Evolutionary conservation across 2,113 vertebrate species (phyloP).

Genomic region (Pterocles gutturalis): DNA sequence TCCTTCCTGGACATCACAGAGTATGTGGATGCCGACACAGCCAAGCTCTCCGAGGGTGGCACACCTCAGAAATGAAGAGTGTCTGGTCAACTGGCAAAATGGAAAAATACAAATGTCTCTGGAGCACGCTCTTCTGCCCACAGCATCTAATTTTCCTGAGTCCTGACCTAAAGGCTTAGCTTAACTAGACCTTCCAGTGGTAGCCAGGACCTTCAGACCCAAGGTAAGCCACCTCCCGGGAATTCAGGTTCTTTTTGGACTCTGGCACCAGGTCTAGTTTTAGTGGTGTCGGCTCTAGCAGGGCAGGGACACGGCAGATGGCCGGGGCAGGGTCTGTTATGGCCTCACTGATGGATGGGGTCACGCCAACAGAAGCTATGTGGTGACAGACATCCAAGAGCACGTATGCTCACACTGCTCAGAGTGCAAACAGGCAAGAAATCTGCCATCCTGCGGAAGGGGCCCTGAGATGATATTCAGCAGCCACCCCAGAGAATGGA

Average conservation of each 20-base stretch:
- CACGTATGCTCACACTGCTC: neutral
- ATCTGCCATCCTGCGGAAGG: neutral
- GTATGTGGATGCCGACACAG: neutral
- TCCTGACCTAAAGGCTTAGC: neutral
- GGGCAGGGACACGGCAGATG: neutral
- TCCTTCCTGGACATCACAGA: neutral
- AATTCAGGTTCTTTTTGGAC: neutral
- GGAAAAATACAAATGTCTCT: neutral
- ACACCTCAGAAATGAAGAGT: neutral
- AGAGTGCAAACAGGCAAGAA: neutral
- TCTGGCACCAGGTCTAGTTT: neutral
- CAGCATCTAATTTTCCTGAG: neutral
- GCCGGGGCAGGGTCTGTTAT: neutral
- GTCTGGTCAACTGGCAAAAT: neutral
- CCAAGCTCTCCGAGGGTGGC: neutral
- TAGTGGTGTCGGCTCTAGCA: neutral
- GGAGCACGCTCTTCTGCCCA: neutral
- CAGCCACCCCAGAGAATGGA: neutral
- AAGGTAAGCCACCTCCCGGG: fast-evolving
- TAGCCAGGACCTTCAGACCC: neutral
- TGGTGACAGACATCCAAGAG: neutral
- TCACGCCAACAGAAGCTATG: neutral
- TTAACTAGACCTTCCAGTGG: neutral
- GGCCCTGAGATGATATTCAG: neutral
- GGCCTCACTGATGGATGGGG: too few species aligned